Evolutionary conservation across 2,888 invertebrate species (phyloP), one percentile per base, ranked within the genome.

Genomic region (Stenchaetothrips biformis): DNA sequence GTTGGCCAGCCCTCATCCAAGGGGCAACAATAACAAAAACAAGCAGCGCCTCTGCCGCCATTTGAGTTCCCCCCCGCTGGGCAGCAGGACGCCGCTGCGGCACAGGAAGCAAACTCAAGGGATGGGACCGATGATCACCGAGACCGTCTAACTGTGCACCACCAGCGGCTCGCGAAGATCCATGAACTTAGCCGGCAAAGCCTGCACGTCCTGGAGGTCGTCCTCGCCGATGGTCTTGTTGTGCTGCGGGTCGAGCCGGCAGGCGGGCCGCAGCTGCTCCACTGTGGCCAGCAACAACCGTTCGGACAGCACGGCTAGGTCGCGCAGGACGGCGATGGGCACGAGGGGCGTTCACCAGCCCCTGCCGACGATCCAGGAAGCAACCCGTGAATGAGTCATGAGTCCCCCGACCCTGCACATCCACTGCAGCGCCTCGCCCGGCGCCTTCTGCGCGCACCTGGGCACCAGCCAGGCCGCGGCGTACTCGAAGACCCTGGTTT

Each of bases 191-290:
- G 67, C 21, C 7, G 67, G 67, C 67, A 67, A 21, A 3, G 67
- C 18, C n/a, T 18, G 21, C 7, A 67, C 9, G 67, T 67, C n/a
- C n/a, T 16, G 21, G 21, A 67, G 21, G 67, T 67, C 67, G n/a
- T 9, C n/a, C 21, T 21, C 7, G 7, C 67, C 67, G 67, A 67
- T n/a, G 4, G 21, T n/a, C n/a, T n/a, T n/a, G n/a, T n/a, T n/a
- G 67, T n/a, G 21, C 67, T 9, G 21, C 21, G 67, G 67, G 7
- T 21, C 67, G 21, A 21, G 21, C 4, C 67, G n/a, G 67, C 67
- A 67, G n/a, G 67, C 9, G 21, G 21, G 67, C 21, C 21, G 67
- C 67, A 67, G 67, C 67, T 67, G 67, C 67, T 67, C 67, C 67
- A 67, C 7, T 9, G n/a, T 21, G 21, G 67, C n/a, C 67, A 67